Evolutionary conservation across 1,140 invertebrate genomes (phyloP).

Genomic region (Ctenoplectra terminalis): DNA sequence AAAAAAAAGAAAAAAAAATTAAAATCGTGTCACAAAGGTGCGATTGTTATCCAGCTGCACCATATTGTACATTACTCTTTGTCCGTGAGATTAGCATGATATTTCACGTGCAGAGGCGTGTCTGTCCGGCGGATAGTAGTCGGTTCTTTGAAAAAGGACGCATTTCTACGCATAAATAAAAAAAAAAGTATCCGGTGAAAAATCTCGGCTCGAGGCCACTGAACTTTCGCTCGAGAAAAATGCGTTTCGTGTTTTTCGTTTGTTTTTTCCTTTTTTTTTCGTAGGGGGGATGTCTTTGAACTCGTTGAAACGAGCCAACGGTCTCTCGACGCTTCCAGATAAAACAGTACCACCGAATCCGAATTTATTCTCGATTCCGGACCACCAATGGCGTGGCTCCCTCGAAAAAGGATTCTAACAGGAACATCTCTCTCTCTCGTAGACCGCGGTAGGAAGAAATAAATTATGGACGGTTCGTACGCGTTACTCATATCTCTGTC

Average conservation of each 20-base stretch:
- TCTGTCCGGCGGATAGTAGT: background rate
- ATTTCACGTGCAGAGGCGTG: background rate
- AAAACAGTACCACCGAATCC: conserved; percentile 26
- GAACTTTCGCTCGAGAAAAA: background rate
- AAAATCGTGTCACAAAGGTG: background rate
- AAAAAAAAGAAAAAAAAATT: background rate
- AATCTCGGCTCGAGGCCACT: background rate
- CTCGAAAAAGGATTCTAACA: conserved; percentile 33
- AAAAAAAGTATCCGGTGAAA: background rate
- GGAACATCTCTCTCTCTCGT: conserved; percentile 6
- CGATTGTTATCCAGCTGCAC: background rate
- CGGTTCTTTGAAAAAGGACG: background rate
- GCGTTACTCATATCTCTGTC: conserved; percentile 21
- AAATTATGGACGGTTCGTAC: conserved; percentile 37
- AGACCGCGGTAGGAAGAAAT: conserved; percentile 31
- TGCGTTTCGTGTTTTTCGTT: background rate
- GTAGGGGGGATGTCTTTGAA: background rate
- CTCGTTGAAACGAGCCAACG: background rate
- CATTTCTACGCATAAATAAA: background rate
- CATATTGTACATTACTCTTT: background rate
- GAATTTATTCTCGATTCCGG: conserved; percentile 46
- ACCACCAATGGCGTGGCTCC: conserved; percentile 28
- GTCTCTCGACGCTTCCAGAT: background rate
- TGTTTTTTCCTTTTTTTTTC: no score
- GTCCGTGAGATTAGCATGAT: background rate